Conservation (phyloP, 1,140 invertebrate genomes). For the Ips nitidus region DNA sequence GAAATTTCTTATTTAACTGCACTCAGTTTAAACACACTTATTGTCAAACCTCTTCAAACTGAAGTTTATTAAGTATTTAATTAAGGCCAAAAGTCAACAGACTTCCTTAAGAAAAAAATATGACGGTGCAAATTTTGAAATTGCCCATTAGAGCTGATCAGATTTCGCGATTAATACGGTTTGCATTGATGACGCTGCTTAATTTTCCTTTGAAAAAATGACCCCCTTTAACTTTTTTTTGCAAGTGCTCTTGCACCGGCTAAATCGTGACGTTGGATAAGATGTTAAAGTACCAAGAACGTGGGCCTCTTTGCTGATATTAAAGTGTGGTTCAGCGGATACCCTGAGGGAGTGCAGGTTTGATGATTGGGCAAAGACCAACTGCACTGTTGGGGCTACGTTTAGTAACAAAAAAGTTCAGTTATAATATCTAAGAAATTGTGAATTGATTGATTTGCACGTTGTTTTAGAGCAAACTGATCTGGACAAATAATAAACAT, state of each 20-base stretch:
- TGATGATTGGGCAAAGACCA: not conserved
- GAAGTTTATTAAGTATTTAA: too few relatives aligned
- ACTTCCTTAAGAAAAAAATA: too few relatives aligned
- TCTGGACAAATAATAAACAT: not conserved
- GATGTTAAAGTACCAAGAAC: not conserved
- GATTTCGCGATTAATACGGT: too few relatives aligned
- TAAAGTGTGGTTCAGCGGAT: not conserved
- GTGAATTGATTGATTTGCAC: not conserved
- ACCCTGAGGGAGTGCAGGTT: conserved; percentile 9
- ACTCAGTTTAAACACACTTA: too few relatives aligned
- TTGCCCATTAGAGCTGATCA: too few relatives aligned
- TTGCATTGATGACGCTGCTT: too few relatives aligned
- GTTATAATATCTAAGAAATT: too few relatives aligned
- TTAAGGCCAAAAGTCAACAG: too few relatives aligned
- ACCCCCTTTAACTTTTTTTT: not conserved
- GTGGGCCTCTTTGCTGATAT: not conserved
- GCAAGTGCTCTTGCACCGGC: not conserved
- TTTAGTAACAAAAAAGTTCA: too few relatives aligned
- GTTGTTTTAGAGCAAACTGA: not conserved
- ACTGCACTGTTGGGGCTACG: not conserved
- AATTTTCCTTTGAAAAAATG: not conserved
- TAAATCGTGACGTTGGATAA: not conserved
- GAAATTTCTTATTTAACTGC: too few relatives aligned
- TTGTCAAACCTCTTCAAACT: too few relatives aligned
- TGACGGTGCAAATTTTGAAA: too few relatives aligned